Conservation (phyloP, 2,888 invertebrate species). For the Ptychoptera contaminata region DNA sequence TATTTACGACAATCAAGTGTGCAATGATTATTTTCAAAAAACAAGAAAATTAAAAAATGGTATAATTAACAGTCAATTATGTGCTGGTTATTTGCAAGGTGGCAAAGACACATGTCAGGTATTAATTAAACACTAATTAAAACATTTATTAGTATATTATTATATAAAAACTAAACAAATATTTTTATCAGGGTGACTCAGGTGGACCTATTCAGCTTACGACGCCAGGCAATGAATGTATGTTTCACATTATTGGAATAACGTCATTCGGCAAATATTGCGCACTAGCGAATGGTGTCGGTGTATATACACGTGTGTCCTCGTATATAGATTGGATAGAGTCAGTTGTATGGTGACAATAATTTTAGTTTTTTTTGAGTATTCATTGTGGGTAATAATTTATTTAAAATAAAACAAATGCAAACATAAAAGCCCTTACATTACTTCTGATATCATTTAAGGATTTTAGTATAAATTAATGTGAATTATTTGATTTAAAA, state of each 20-base stretch:
- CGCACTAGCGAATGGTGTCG: too few species aligned
- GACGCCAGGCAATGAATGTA: constrained; percentile 23
- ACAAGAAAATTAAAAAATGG: constrained; percentile 25
- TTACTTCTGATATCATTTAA: too few species aligned
- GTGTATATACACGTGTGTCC: too few species aligned
- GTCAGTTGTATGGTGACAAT: too few species aligned
- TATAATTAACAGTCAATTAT: constrained; percentile 27
- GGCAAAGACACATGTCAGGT: constrained; percentile 26
- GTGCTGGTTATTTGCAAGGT: constrained; percentile 28
- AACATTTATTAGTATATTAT: background rate
- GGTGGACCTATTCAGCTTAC: constrained; percentile 27
- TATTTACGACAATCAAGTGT: constrained; percentile 20
- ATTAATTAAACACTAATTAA: background rate
- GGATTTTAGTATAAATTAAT: too few species aligned
- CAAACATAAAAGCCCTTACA: too few species aligned
- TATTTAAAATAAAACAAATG: too few species aligned
- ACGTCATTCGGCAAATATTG: too few species aligned
- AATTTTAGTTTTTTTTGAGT: too few species aligned
- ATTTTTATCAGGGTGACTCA: constrained; percentile 17
- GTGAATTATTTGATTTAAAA: too few species aligned
- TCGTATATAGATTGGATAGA: too few species aligned
- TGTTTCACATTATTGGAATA: constrained; percentile 24
- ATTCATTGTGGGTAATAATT: too few species aligned
- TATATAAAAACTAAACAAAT: background rate
- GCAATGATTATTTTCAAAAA: constrained; percentile 20